Percentiles rank a stretch among this genome's conserved stretches.
phyloP scores from a whole-genome alignment of 2,888 invertebrate genomes.

The Flabesymbios commensalis region DNA sequence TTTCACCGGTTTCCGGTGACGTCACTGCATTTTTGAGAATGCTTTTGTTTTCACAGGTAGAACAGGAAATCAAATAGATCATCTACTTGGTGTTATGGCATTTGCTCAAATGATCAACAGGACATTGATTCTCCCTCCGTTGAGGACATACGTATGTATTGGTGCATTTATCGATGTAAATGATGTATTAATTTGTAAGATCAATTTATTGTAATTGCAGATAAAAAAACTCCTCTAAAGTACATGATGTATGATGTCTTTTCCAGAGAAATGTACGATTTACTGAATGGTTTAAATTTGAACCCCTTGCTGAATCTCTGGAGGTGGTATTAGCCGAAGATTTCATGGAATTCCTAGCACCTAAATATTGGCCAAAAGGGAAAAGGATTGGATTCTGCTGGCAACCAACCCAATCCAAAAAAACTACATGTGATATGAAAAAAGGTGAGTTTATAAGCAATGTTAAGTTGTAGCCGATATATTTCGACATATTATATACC shows the following conservation, averaged over 20 bases:
- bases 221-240: too few species aligned
- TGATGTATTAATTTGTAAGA: too few species aligned
- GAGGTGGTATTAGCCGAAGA: slow-evolving; percentile 51
- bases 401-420: slow-evolving; percentile 16
- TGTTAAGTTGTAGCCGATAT: neutral
- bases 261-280: slow-evolving; percentile 55
- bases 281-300: slow-evolving; percentile 53
- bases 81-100: slow-evolving; percentile 56
- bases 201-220: too few species aligned
- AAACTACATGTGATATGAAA: slow-evolving; percentile 50
- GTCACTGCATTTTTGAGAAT: too few species aligned
- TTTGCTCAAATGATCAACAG: slow-evolving; percentile 56
- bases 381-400: slow-evolving; percentile 53
- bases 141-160: slow-evolving; percentile 54
- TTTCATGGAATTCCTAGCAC: slow-evolving; percentile 53
- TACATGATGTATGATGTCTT: neutral
- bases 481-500: too few species aligned
- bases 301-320: slow-evolving; percentile 47
- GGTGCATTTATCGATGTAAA: too few species aligned
- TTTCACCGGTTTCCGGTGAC: too few species aligned
- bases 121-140: slow-evolving; percentile 56
- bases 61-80: slow-evolving; percentile 60
- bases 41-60: too few species aligned
- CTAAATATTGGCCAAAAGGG: slow-evolving; percentile 50
- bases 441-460: slow-evolving; percentile 42